Conservation (phyloP, 2,888 invertebrate genomes). For the Metallyticus violacea region DNA sequence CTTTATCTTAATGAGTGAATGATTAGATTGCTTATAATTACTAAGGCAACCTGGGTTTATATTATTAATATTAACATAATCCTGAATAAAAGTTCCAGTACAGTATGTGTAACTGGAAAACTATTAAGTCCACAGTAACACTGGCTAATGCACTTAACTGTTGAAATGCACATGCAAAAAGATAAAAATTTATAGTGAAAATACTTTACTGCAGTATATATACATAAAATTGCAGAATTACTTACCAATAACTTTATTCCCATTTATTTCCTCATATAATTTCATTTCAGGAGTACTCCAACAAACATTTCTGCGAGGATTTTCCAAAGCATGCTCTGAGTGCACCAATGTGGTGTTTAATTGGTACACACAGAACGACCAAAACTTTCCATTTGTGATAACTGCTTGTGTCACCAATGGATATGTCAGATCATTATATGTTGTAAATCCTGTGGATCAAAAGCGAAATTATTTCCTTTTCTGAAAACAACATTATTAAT, state of each 20-base stretch:
- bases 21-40: no score
- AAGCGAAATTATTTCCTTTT: not conserved
- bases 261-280: constrained; percentile 70
- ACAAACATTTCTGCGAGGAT: constrained; percentile 73
- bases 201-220: not conserved
- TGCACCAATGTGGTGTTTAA: constrained; percentile 79
- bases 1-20: no score
- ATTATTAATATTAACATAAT: no score
- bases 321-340: constrained; percentile 56
- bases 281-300: constrained; percentile 71
- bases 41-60: no score
- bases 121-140: no score
- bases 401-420: constrained; percentile 87
- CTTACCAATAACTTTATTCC: constrained; percentile 56
- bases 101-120: no score
- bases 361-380: constrained; percentile 88
- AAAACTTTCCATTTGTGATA: constrained; percentile 82
- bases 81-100: no score
- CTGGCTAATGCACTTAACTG: no score
- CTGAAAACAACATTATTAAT: no score
- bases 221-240: not conserved
- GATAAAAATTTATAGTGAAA: not conserved
- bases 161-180: not conserved
- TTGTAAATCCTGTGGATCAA: constrained; percentile 65
- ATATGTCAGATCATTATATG: constrained; percentile 85